Conservation (phyloP, 2,888 invertebrate species). For the Ommatoiulus sabulosus region DNA sequence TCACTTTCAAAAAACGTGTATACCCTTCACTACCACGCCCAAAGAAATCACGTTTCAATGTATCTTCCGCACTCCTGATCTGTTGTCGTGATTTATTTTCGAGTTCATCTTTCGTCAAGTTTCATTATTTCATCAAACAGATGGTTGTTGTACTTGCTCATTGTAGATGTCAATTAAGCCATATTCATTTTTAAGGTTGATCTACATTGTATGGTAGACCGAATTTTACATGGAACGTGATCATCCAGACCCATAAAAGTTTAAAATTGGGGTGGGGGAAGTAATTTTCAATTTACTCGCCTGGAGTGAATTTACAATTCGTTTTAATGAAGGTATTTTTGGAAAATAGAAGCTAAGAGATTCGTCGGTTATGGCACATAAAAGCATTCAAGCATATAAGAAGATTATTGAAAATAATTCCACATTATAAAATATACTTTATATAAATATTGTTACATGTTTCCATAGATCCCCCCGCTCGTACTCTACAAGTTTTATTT, state of each 20-base stretch:
- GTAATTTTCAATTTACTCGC: background rate
- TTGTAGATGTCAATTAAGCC: constrained; percentile 19
- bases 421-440: too few relatives aligned
- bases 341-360: background rate
- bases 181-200: background rate
- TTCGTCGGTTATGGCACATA: background rate
- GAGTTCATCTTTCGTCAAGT: background rate
- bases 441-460: too few relatives aligned
- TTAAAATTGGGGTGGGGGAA: background rate
- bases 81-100: background rate
- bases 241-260: background rate
- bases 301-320: background rate
- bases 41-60: background rate
- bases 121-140: background rate
- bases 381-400: too few relatives aligned
- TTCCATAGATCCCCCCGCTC: too few relatives aligned
- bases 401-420: too few relatives aligned
- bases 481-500: too few relatives aligned
- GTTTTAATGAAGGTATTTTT: background rate
- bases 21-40: background rate
- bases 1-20: background rate
- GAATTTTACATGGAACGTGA: background rate
- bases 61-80: background rate
- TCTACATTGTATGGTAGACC: background rate
- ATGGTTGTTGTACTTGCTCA: background rate